These are phyloP conservation scores for Cabera pusaria DNA, from an alignment of 2,888 invertebrate genomes.

Conservation along the genomic window DNA sequence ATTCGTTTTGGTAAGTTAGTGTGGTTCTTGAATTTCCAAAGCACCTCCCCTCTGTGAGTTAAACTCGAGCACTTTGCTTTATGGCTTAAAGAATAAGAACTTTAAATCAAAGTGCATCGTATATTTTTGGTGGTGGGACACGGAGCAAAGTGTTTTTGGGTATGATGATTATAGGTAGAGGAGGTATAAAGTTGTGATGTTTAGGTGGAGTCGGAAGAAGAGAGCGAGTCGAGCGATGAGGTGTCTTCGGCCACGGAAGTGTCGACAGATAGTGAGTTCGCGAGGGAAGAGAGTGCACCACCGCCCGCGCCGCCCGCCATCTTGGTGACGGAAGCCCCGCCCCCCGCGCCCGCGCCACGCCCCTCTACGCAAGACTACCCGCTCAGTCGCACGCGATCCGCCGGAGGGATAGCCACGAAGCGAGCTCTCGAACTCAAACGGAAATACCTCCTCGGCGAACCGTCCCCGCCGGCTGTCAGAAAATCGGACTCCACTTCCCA, in stretches of 20 bases:
- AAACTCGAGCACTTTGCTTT: too few relatives aligned
- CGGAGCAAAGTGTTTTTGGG: constrained; percentile 1
- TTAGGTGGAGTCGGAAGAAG: constrained; percentile 78
- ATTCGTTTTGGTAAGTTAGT: constrained; percentile 63
- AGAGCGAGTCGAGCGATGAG: constrained; percentile 87
- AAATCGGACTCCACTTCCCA: constrained; percentile 93
- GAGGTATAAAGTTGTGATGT: constrained; percentile 10
- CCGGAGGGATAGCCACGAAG: constrained; percentile 94
- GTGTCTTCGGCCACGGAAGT: constrained; percentile 96
- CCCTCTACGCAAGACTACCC: constrained; percentile 89
- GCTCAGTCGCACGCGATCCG: constrained; percentile 92
- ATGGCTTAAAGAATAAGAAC: constrained; percentile 12
- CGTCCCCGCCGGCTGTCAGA: constrained; percentile 87
- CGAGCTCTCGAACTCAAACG: constrained; percentile 94
- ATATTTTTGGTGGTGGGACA: too few relatives aligned
- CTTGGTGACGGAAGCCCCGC: constrained; percentile 89
- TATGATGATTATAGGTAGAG: too few relatives aligned
- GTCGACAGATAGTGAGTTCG: constrained; percentile 96
- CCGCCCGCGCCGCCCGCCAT: constrained; percentile 63
- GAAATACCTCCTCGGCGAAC: constrained; percentile 90
- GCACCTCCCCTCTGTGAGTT: constrained; percentile 35
- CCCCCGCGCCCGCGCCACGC: constrained; percentile 87
- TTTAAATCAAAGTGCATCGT: too few relatives aligned
- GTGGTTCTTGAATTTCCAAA: constrained; percentile 42
- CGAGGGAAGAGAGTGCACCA: constrained; percentile 89